Evolutionary conservation across 2,113 vertebrate genomes (phyloP), one percentile per base, ranked within the genome.

Genomic region (Elanoides forficatus): DNA sequence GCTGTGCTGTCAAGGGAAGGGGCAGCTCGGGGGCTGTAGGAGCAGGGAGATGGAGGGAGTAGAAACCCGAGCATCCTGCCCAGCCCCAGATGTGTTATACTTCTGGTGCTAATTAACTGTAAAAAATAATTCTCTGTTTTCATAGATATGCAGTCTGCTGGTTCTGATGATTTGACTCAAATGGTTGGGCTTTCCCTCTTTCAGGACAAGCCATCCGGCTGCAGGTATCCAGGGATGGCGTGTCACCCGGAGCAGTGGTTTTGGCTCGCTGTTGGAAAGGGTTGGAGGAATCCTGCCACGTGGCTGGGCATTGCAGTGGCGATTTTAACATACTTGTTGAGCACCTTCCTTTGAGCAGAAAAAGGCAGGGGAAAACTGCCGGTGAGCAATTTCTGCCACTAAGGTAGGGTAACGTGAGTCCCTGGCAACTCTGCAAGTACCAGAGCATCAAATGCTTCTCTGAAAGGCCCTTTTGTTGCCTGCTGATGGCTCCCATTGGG

Each of bases 381-480:
- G 6, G 10, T 17, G 74, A 93, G 26, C 12, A 6, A 20, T 76
- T 88, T 72, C 26, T 76, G 60, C 55, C 18, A 1, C 17, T 45
- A 16, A 66, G 0, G 2, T 11, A 20, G 38, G 30, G 91, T 82
- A 90, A 95, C 10, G 2, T 10, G 81, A 93, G 63, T 9, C 58
- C 58, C 82, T 78, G 81, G 45, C 55, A 71, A 2, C 34, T 66
- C 80, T 22, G 60, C 42, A 25, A 3, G 1, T 12, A 53, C 42
- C 67, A 15, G 40, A 21, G 50, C 72, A 96, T 81, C 81, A 29
- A 40, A 38, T 43, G 60, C 68, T 56, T 22, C 47, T 58, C 81
- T 96, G 83, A 96, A 96, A 96, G 76, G 89, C 26, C 26, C 43
- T 87, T 97, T 89, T 97, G 89, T 96, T 86, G n/a, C 26, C 55